Evolutionary conservation across 1,140 invertebrate genomes (phyloP), one percentile per base, ranked within the genome.

Genomic region (Danaus melanippus): DNA sequence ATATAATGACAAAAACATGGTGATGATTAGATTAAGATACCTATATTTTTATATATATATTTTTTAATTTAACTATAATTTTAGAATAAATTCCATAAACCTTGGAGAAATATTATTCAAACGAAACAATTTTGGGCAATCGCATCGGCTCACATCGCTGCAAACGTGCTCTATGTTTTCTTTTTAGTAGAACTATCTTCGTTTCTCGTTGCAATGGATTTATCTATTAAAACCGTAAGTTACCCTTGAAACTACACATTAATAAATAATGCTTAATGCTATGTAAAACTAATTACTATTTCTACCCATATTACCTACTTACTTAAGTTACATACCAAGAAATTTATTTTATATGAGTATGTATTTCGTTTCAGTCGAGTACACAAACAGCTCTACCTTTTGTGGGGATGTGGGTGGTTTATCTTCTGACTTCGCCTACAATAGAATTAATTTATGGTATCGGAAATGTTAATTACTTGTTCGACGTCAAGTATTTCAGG

Each of bases 101-200:
- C 78, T 1, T 85, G 76, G 76, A 50, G 58, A 0, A 42, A 47
- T 6, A 74, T 85, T 3, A 6, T 82, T 1, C 62, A 53, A 9
- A 69, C 74, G 0, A 49, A 53, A 8, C 55, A 62, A 1, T 76
- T 82, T 44, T 82, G 75, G 75, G 75, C 62, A 7, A 12, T 80
- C 0, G 62, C 73, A 0, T 45, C 53, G 39, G 68, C 71, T 7
- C 79, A 80, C 45, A 60, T 69, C 17, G 71, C 73, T 1, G 58
- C 64, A 11, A 78, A 73, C 17, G 67, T 64, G 0, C 10, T 79
- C 0, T 80, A 78, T 15, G 46, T 78, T 3, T 82, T 83, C 48
- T 84, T 68, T 46, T 53, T 85, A 9, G 50, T 64, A 0, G 66
- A 73, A 10, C 53, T 76, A n/a, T 79, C 82, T 0, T 61, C 60